These are phyloP conservation scores for Unio pictorum DNA, from an alignment of 2,888 invertebrate genomes.

Conservation along the genomic window DNA sequence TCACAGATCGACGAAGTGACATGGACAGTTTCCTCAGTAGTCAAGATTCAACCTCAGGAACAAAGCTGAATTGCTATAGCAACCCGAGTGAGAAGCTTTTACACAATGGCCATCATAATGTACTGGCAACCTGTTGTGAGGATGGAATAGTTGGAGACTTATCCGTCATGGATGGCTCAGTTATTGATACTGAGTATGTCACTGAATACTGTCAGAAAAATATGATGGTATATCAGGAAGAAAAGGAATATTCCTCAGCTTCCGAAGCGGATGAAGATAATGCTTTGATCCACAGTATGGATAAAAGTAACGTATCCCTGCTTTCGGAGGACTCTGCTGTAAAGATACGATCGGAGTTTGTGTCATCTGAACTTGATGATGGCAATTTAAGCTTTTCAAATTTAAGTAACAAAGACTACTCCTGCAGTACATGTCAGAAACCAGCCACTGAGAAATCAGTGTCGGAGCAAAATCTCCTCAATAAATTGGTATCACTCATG, in stretches of 20 bases:
- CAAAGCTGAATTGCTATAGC: conserved; percentile 39
- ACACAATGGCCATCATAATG: conserved; percentile 32
- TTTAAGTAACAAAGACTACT: no score
- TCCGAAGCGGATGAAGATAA: conserved; percentile 41
- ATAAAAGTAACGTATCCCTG: conserved; percentile 48
- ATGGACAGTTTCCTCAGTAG: conserved; percentile 44
- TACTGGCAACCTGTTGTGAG: conserved; percentile 33
- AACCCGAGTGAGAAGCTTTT: conserved; percentile 40
- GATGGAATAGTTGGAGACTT: conserved; percentile 53
- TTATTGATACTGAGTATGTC: conserved; percentile 65
- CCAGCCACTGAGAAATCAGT: no score
- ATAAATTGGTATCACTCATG: no score
- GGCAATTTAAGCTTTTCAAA: conserved; percentile 13
- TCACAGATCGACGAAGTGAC: conserved; percentile 41
- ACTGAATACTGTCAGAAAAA: conserved; percentile 61
- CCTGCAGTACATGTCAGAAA: no score
- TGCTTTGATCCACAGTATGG: conserved; percentile 22
- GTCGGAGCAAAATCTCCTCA: no score
- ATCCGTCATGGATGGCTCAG: conserved; percentile 64
- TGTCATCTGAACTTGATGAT: conserved; percentile 34
- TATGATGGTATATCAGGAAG: conserved; percentile 44
- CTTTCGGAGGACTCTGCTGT: conserved; percentile 53
- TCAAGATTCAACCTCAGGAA: conserved; percentile 29
- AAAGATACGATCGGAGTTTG: conserved; percentile 41
- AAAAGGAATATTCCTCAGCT: conserved; percentile 47